Conservation (phyloP, 2,888 invertebrate genomes). For the Leptinotarsa tumamoca region DNA sequence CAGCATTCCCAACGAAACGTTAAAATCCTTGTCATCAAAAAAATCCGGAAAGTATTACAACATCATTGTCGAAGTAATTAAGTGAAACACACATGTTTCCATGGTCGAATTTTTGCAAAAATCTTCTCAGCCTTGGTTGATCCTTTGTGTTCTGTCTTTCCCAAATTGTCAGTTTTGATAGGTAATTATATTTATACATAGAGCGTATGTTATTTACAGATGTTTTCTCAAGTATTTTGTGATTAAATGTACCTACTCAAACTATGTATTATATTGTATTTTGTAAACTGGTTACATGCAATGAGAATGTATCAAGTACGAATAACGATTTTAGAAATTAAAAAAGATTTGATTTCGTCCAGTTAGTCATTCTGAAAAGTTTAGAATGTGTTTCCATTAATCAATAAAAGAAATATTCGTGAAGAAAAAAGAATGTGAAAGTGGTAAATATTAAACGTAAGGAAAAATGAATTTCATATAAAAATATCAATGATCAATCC, state of each 20-base stretch:
- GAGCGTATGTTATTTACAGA: slow-evolving; percentile 39
- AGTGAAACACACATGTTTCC: slow-evolving; percentile 32
- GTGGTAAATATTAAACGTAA: too few relatives aligned
- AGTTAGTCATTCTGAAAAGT: too few relatives aligned
- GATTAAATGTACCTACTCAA: slow-evolving; percentile 18
- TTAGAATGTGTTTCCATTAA: too few relatives aligned
- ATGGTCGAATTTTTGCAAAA: slow-evolving; percentile 31
- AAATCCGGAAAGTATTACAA: slow-evolving; percentile 13
- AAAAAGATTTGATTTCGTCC: too few relatives aligned
- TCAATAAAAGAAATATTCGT: too few relatives aligned
- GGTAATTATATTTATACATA: slow-evolving; percentile 32
- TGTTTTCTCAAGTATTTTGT: slow-evolving; percentile 26
- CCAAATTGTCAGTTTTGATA: slow-evolving; percentile 36
- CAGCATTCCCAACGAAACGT: slow-evolving; percentile 28
- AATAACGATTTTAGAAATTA: too few relatives aligned
- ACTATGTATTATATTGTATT: neutral
- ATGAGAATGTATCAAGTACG: too few relatives aligned
- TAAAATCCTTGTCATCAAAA: neutral
- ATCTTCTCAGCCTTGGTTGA: slow-evolving; percentile 41
- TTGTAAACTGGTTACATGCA: too few relatives aligned
- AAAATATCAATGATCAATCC: too few relatives aligned
- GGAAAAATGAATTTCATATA: too few relatives aligned
- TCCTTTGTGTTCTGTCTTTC: slow-evolving; percentile 34
- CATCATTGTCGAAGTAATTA: slow-evolving; percentile 31
- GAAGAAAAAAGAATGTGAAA: too few relatives aligned